Percentiles rank a stretch among this genome's conserved stretches.
These are phyloP conservation scores for Chloropsis cyanopogon DNA, from an alignment of 2,113 vertebrate genomes.

Conservation along the genomic window DNA sequence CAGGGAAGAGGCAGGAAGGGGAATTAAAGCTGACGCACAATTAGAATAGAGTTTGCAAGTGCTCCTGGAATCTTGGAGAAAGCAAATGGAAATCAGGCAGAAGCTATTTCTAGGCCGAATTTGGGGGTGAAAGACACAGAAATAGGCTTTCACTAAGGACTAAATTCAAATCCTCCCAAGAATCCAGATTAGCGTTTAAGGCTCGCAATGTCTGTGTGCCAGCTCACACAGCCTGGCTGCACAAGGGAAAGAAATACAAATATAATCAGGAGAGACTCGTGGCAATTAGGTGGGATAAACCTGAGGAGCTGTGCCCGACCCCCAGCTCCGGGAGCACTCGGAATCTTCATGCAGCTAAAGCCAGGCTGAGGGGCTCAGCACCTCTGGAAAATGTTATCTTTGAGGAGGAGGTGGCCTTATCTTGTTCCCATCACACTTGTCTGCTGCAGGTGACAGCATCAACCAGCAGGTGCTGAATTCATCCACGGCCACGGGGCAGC, in stretches of 20 bases:
- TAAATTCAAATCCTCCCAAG: not conserved
- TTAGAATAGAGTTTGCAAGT: not conserved
- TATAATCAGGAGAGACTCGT: not conserved
- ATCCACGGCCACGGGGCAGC: not conserved
- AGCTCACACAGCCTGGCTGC: not conserved
- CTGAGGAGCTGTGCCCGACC: not conserved
- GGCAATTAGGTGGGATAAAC: not conserved
- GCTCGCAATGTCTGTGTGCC: not conserved
- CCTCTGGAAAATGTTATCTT: not conserved
- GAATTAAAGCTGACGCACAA: slow-evolving; percentile 27
- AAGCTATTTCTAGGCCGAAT: slow-evolving; percentile 13
- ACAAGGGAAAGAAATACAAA: not conserved
- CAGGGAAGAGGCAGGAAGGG: not conserved
- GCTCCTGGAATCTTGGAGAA: not conserved
- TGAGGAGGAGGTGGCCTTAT: not conserved
- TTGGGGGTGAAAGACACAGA: not conserved
- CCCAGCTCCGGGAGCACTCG: not conserved
- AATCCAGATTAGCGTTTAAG: not conserved
- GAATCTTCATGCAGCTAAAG: not conserved
- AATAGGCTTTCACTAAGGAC: not conserved
- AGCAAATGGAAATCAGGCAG: not conserved
- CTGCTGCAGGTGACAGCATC: not conserved
- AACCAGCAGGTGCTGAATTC: not conserved
- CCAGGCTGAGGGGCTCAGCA: not conserved
- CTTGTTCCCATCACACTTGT: not conserved